Base-by-base conservation (phyloP, 1,140 invertebrate genomes). In the Camponotus pennsylvanicus region DNA sequence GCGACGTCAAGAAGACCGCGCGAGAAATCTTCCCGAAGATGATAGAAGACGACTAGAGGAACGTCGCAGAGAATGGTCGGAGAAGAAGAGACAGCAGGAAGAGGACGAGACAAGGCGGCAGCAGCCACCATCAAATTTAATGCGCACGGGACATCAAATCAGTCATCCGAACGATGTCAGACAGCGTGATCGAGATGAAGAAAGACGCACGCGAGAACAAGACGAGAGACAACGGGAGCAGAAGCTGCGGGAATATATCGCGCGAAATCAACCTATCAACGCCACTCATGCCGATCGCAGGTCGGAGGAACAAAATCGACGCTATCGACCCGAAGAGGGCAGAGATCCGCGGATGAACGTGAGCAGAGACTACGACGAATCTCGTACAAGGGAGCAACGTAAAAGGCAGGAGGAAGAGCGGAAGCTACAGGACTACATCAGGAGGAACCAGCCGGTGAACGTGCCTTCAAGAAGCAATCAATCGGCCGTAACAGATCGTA, bases 371-470 rank as follows among this genome's bases (percentile, higher is more conserved):
- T 59, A 75, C 15, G 67, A 80, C 3, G 73, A 88, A 32, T 64
- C 55, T 34, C 55, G 67, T 4, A 1, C 18, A 11, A 42, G 71
- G 13, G 64, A 87, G 86, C 63, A 63, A 2, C 64, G 45, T 9
- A 87, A 67, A 13, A 42, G 27, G 4, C 73, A 78, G 0, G 76
- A 91, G 3, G 89, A 88, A 8, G 92, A 92, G 2, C 85, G 66
- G 0, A 92, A 87, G 37, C 59, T 93, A 18, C 90, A 92, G 32
- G 93, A 94, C 7, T 95, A 95, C 59, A 90, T 94, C 8, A 88
- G 86, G 15, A 88, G 93, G n/a, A 94, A 93, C 27, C 91, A 90
- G 34, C 87, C 90, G 7, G 63, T 91, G 13, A 76, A 66, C 0
- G 15, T 90, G 11, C 49, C 69, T 13, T 49, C 73, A 7, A 82